A percentile compares a stretch with the other conserved stretches of the same genome.
Conservation (phyloP, 2,888 invertebrate genomes). For the Ptilodon capucinus region DNA sequence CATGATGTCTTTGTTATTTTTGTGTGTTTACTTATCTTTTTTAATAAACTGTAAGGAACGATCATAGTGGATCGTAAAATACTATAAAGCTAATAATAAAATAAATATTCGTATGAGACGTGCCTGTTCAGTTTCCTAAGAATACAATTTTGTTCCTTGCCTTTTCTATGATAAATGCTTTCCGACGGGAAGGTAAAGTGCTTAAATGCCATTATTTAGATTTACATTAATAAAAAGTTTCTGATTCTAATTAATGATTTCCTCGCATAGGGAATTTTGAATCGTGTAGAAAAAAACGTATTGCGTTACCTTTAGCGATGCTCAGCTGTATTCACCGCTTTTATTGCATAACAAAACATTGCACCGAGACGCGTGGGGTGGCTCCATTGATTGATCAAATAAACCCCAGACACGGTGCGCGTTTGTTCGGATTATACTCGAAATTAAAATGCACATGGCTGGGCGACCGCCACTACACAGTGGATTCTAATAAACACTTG, state of each 20-base stretch:
- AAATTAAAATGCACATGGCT: background rate
- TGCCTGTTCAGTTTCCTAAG: no score
- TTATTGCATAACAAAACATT: constrained; percentile 75
- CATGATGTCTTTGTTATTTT: constrained; percentile 17
- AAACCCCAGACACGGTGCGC: background rate
- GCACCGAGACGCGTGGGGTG: constrained; percentile 38
- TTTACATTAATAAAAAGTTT: no score
- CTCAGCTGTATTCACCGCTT: constrained; percentile 64
- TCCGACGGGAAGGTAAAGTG: no score
- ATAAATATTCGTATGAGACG: no score
- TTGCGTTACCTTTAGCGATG: constrained; percentile 37
- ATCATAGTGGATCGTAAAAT: no score
- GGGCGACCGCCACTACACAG: background rate
- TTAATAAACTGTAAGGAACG: no score
- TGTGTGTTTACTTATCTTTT: background rate
- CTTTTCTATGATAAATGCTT: no score
- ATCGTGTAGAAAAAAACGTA: background rate
- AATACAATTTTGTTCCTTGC: no score
- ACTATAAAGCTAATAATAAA: no score
- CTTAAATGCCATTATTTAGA: no score
- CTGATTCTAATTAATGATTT: no score
- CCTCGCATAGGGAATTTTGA: no score
- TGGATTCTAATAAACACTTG: background rate
- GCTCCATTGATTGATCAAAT: constrained; percentile 47
- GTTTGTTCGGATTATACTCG: background rate